A percentile compares a stretch with the other conserved stretches of the same genome.
Evolutionary conservation across 2,888 invertebrate species (phyloP).

Genomic region (Prenolepis imparis): DNA sequence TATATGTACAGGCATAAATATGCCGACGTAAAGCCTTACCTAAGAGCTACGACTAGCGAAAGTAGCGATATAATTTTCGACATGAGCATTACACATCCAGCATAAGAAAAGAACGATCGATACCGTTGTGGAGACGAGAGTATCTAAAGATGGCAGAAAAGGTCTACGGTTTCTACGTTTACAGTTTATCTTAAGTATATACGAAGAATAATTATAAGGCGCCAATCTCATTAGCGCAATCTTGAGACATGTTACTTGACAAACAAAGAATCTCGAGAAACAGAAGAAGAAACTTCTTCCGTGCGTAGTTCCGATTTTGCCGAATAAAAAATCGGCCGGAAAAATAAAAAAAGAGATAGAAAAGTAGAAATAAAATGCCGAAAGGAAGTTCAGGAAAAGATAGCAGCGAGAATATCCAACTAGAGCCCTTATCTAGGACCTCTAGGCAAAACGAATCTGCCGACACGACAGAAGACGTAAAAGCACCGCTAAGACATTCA

Average conservation of each 20-base stretch:
- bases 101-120: conserved; percentile 37
- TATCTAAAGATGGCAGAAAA: conserved; percentile 21
- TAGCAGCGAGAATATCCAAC: conserved; percentile 84
- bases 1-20: neutral
- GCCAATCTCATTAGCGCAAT: conserved; percentile 34
- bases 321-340: conserved; percentile 46
- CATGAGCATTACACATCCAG: conserved; percentile 29
- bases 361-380: conserved; percentile 69
- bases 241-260: conserved; percentile 62
- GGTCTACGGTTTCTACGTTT: conserved; percentile 6
- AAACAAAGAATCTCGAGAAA: conserved; percentile 2
- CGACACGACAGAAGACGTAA: conserved; percentile 79
- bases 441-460: conserved; percentile 84
- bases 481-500: conserved; percentile 52
- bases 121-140: conserved; percentile 1
- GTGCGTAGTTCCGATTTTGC: conserved; percentile 42
- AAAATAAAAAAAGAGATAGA: conserved; percentile 13
- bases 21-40: conserved; percentile 11
- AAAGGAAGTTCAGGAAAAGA: conserved; percentile 68
- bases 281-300: conserved; percentile 37
- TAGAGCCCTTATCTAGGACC: conserved; percentile 84
- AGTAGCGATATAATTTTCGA: conserved; percentile 50
- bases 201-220: conserved; percentile 16
- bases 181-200: conserved; percentile 32
- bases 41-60: neutral